Base-by-base conservation (phyloP, 2,113 vertebrate genomes). In the Periophthalmus modestus region DNA sequence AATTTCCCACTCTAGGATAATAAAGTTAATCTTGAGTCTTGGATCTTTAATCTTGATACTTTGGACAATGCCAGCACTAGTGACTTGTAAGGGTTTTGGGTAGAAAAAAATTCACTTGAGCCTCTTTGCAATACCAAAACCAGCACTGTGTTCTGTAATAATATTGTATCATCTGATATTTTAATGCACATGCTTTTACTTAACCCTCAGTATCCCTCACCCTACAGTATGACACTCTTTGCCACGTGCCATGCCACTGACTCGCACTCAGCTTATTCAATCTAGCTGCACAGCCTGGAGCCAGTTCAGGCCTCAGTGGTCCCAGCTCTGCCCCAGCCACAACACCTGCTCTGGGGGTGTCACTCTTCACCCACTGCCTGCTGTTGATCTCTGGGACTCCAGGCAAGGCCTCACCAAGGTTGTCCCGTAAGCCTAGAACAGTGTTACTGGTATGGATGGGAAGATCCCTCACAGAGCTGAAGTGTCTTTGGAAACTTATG, bases 291-390 rank as follows among this genome's bases (percentile, higher is more conserved):
- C 33, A 43, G 81, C 80, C 80, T 82, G 85, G 84, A 87, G 88
- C 79, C 84, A 69, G 78, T 10, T 66, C 83, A 78, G 81, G 75
- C 82, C 65, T 74, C 76, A 34, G 7, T 7, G 73, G 50, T 57
- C 69, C 54, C 73, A 59, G 57, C 63, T 34, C 74, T 52, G 68
- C 78, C 62, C 55, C 16, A 59, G 66, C 74, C 55, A 36, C 78
- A 76, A 14, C 91, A 92, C 87, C 91, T 89, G 91, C 85, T 88
- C 79, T 7, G 68, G 66, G 81, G 81, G 52, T 80, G 73, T 92
- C 88, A 90, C 85, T 91, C 91, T 47, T 82, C 91, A 88, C 89
- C 73, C 67, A 66, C 77, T 69, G 89, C 74, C 85, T 88, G 85
- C 80, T 28, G 9, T 87, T 74, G 88, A 85, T 87, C 86, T 88